Evolutionary conservation across 2,888 invertebrate genomes (phyloP), one percentile per base, ranked within the genome.

Genomic region (Meteorus colon): DNA sequence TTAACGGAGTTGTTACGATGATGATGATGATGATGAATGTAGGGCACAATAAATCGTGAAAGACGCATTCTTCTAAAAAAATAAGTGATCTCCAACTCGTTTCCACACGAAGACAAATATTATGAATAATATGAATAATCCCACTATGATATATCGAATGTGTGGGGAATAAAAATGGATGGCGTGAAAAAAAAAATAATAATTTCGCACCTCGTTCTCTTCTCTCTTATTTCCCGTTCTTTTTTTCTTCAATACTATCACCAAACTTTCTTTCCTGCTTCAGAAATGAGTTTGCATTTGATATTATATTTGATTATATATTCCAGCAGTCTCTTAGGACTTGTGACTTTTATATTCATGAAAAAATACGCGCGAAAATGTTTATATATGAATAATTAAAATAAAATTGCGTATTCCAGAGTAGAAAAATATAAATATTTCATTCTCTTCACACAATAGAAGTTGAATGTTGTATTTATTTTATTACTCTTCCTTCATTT

Each of bases 261-360:
- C 12, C 41, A 41, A 41, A 41, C 41, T 41, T 41, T 12, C 8
- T 34, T 34, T 41, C 12, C 41, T 10, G 8, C n/a, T 19, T 19
- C 19, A 19, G 24, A 55, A 55, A 19, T 55, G n/a, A 55, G n/a
- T 55, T 55, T 55, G n/a, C 19, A 55, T 55, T 55, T 19, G n/a
- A 19, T 55, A 0, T 55, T 8, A 55, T 48, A n/a, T n/a, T 24
- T 19, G 8, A 55, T 55, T 55, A 55, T 55, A 55, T 19, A 55
- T 16, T n/a, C 48, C n/a, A 48, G 48, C 16, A n/a, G 48, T 19
- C 55, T 55, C 55, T 55, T 6, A n/a, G 19, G 55, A 55, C 8
- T 55, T 55, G n/a, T 19, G n/a, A 48, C 48, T 48, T 48, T 55
- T 55, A 55, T 55, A 55, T 55, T 19, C 55, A 55, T 55, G 55